A percentile compares a stretch with the other conserved stretches of the same genome.
phyloP scores from a whole-genome alignment of 2,797 vertebrate species.

The Siniperca scherzeri region DNA sequence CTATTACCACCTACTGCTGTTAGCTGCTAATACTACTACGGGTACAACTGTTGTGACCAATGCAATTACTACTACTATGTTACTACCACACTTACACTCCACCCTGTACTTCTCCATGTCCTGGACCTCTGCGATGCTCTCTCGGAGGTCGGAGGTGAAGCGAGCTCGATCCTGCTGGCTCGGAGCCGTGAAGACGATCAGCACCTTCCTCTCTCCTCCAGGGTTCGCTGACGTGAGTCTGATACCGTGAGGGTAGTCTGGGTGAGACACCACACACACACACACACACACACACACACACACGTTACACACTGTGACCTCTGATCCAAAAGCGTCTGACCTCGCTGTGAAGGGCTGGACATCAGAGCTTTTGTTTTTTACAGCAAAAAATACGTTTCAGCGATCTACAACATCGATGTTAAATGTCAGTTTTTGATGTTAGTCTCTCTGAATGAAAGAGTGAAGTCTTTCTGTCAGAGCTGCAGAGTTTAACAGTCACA shows the following conservation, averaged over 20 bases:
- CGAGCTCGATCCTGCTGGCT: constrained; percentile 94
- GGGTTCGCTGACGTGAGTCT: constrained; percentile 92
- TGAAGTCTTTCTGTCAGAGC: no score
- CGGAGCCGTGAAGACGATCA: constrained; percentile 94
- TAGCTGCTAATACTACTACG: neutral
- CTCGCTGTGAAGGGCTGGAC: neutral
- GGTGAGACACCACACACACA: constrained; percentile 14
- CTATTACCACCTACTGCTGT: neutral
- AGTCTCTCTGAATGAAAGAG: no score
- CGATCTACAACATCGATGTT: no score
- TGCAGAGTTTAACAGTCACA: no score
- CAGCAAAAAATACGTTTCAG: no score
- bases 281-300: constrained; percentile 22
- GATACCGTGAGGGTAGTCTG: constrained; percentile 95
- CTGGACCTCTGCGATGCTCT: constrained; percentile 94
- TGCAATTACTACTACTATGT: neutral
- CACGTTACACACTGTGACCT: neutral
- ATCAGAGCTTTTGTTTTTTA: neutral
- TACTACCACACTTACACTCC: constrained; percentile 88
- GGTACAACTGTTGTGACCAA: neutral
- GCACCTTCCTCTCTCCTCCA: constrained; percentile 92
- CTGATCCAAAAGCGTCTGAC: neutral
- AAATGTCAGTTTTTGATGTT: no score
- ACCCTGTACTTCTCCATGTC: constrained; percentile 98
- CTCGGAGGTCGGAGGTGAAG: constrained; percentile 93